phyloP scores from a whole-genome alignment of 2,888 invertebrate genomes.

The Gandaritis pyraliata region DNA sequence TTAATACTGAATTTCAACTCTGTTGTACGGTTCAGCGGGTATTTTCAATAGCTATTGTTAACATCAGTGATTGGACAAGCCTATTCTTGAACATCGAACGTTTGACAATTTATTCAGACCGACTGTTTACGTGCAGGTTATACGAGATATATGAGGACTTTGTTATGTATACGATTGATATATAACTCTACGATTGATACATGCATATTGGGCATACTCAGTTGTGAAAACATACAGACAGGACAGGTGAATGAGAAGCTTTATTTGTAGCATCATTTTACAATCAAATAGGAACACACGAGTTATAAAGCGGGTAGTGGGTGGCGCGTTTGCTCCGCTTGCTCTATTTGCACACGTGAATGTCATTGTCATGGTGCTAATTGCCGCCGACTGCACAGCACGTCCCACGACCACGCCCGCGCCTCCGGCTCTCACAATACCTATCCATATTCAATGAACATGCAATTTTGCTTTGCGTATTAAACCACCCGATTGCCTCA shows the following conservation, averaged over 20 bases:
- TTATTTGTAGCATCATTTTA: too few species aligned
- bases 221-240: too few species aligned
- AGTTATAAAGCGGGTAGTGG: conserved; percentile 42
- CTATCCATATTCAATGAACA: conserved; percentile 50
- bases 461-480: conserved; percentile 50
- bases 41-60: conserved; percentile 61
- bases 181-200: too few species aligned
- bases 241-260: too few species aligned
- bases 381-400: conserved; percentile 60
- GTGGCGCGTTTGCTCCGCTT: conserved; percentile 46
- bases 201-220: too few species aligned
- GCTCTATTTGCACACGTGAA: conserved; percentile 79
- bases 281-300: conserved; percentile 6
- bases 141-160: background rate
- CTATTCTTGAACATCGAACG: conserved; percentile 50
- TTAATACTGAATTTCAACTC: conserved; percentile 36
- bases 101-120: conserved; percentile 35
- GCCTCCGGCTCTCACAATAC: conserved; percentile 51
- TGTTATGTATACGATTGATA: background rate
- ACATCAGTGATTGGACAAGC: conserved; percentile 56
- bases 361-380: conserved; percentile 80
- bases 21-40: conserved; percentile 42
- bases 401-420: conserved; percentile 40
- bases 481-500: conserved; percentile 46
- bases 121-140: conserved; percentile 13